phyloP scores from a whole-genome alignment of 1,140 invertebrate genomes.

The Thaumatotibia leucotreta region DNA sequence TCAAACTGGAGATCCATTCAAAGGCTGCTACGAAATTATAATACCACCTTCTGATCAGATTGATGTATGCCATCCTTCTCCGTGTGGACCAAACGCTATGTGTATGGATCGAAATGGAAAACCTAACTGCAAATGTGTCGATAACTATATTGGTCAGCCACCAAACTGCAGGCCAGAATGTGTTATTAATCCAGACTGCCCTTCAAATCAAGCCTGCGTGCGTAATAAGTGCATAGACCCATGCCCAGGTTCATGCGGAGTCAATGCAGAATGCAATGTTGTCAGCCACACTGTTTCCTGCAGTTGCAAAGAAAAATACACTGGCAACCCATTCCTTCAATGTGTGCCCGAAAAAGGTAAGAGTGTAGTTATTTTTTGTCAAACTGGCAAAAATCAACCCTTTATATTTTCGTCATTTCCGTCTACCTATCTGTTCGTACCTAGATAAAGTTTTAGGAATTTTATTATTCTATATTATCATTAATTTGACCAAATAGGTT shows the following conservation, averaged over 20 bases:
- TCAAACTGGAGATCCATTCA: constrained; percentile 91
- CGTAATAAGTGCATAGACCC: constrained; percentile 87
- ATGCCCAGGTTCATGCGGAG: constrained; percentile 87
- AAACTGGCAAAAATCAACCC: too few species aligned
- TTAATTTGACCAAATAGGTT: too few species aligned
- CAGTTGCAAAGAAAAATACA: constrained; percentile 83
- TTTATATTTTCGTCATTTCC: too few species aligned
- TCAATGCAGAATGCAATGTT: constrained; percentile 85
- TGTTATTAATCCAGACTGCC: constrained; percentile 86
- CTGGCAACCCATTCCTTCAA: constrained; percentile 86
- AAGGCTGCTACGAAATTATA: constrained; percentile 80
- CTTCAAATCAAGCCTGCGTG: constrained; percentile 86
- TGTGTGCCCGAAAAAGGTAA: constrained; percentile 81
- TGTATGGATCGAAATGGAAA: constrained; percentile 83
- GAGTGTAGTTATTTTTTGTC: constrained; percentile 12
- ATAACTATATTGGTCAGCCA: constrained; percentile 86
- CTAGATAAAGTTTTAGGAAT: too few species aligned
- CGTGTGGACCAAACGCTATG: constrained; percentile 83
- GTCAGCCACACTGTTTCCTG: constrained; percentile 87
- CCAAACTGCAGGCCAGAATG: constrained; percentile 89
- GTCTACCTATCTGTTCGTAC: too few species aligned
- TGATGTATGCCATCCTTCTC: constrained; percentile 82
- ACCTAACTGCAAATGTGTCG: constrained; percentile 85
- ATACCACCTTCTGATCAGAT: constrained; percentile 50
- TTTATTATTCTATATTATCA: too few species aligned